A percentile compares a stretch with the other conserved stretches of the same genome.
Evolutionary conservation across 2,113 vertebrate genomes (phyloP).

Genomic region (Vulpes vulpes): DNA sequence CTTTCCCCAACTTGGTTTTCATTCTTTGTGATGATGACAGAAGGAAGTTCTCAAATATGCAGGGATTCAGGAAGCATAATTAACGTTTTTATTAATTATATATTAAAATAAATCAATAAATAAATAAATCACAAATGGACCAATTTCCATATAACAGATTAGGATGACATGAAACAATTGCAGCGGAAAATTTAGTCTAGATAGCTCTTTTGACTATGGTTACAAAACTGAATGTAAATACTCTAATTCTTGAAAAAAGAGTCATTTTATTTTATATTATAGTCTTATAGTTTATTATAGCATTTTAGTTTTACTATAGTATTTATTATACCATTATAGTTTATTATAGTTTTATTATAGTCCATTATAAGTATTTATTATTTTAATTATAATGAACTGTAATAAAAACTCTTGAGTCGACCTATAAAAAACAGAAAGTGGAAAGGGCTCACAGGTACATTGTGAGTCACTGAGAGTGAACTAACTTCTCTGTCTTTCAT

Average conservation of each 20-base stretch:
- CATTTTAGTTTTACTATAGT: conserved; percentile 64
- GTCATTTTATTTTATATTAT: conserved; percentile 52
- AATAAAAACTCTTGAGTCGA: conserved; percentile 48
- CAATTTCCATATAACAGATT: not conserved
- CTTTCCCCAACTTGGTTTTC: not conserved
- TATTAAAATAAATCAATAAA: not conserved
- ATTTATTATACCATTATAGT: conserved; percentile 55
- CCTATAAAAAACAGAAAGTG: conserved; percentile 55
- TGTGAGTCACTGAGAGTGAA: not conserved
- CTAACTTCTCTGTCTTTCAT: not conserved
- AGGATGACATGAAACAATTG: not conserved
- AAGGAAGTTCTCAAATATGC: not conserved
- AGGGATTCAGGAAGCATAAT: not conserved
- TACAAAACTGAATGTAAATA: conserved; percentile 32
- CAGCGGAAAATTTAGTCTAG: not conserved
- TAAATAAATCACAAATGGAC: not conserved
- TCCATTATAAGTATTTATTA: conserved; percentile 71
- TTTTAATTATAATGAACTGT: conserved; percentile 71
- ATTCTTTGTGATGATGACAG: not conserved
- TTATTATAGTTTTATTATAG: conserved; percentile 64
- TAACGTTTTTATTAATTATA: too few relatives aligned
- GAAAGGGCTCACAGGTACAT: not conserved
- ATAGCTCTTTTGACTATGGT: conserved; percentile 22
- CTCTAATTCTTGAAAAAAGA: conserved; percentile 61
- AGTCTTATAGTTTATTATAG: conserved; percentile 62